A percentile compares a stretch with the other conserved stretches of the same genome.
Evolutionary conservation across 1,140 invertebrate species (phyloP).

Genomic region (Pogonomyrmex californicus): DNA sequence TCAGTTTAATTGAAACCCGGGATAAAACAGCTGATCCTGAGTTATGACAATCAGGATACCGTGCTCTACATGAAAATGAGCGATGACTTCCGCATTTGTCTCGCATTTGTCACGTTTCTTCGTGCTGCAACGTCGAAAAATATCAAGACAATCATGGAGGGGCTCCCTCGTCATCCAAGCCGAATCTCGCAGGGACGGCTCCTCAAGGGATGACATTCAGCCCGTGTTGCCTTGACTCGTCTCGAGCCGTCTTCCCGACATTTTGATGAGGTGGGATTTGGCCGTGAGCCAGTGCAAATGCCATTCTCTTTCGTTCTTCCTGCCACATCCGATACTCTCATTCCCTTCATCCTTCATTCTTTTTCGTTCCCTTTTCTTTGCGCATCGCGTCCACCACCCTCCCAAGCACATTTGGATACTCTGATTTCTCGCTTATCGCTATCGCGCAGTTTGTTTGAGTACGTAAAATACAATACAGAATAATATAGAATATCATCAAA

Average conservation of each 20-base stretch:
- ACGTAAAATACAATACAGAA: constrained; percentile 3
- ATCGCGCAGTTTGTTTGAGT: constrained; percentile 70
- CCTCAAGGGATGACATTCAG: constrained; percentile 77
- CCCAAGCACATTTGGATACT: constrained; percentile 13
- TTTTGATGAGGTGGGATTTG: constrained; percentile 82
- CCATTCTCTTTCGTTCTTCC: constrained; percentile 71
- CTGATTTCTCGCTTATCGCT: constrained; percentile 71
- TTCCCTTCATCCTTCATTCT: constrained; percentile 3
- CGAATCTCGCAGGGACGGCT: constrained; percentile 66
- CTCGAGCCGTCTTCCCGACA: constrained; percentile 78
- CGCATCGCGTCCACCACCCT: constrained; percentile 22
- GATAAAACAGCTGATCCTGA: constrained; percentile 68
- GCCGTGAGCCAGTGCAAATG: constrained; percentile 79
- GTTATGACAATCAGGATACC: constrained; percentile 43
- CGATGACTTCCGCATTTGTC: constrained; percentile 67
- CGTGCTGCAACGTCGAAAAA: constrained; percentile 65
- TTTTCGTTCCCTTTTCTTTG: constrained; percentile 45
- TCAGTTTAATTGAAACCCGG: constrained; percentile 60
- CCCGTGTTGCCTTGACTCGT: constrained; percentile 76
- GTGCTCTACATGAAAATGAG: constrained; percentile 59
- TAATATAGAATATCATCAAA: constrained; percentile 38
- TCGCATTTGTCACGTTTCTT: constrained; percentile 60
- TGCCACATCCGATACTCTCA: constrained; percentile 33
- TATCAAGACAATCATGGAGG: constrained; percentile 51
- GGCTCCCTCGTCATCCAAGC: background rate